A percentile compares a stretch with the other conserved stretches of the same genome.
These are phyloP conservation scores for Frieseomelitta varia DNA, from an alignment of 1,140 invertebrate species.

Conservation along the genomic window DNA sequence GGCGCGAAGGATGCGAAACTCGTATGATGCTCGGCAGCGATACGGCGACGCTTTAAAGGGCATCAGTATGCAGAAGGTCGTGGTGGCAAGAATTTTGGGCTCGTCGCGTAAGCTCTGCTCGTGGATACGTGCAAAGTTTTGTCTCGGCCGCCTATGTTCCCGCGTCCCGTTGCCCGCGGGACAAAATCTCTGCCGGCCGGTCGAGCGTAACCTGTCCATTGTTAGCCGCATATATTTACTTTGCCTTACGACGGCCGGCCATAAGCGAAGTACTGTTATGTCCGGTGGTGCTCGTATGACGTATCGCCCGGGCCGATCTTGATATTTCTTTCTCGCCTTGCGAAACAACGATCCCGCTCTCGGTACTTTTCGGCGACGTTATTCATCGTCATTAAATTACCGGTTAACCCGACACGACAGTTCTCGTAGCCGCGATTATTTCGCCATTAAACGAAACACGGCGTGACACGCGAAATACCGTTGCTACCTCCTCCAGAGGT, in stretches of 20 bases:
- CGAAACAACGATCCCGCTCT: conserved; percentile 16
- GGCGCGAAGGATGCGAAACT: conserved; percentile 1
- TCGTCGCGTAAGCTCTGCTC: conserved; percentile 1
- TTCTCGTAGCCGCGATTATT: not conserved
- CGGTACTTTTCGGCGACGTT: not conserved
- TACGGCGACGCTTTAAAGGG: conserved; percentile 29
- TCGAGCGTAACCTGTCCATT: conserved; percentile 56
- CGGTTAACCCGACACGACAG: not conserved
- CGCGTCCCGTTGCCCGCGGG: not conserved
- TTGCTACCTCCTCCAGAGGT: not conserved
- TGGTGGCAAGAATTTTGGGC: conserved; percentile 48
- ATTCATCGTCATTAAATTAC: conserved; percentile 1
- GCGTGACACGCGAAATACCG: not conserved
- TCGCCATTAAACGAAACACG: conserved; percentile 13
- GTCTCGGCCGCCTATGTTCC: not conserved
- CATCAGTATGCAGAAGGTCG: conserved; percentile 53
- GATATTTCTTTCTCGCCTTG: conserved; percentile 63
- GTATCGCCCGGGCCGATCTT: conserved; percentile 52
- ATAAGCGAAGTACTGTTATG: conserved; percentile 63
- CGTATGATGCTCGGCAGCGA: not conserved
- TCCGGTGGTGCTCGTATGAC: conserved; percentile 51
- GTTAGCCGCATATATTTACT: conserved; percentile 63
- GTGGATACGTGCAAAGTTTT: conserved; percentile 11
- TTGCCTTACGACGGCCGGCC: conserved; percentile 49
- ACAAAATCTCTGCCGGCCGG: conserved; percentile 20